Conservation (phyloP, 2,888 invertebrate genomes). For the Sminthurinus aureus region DNA sequence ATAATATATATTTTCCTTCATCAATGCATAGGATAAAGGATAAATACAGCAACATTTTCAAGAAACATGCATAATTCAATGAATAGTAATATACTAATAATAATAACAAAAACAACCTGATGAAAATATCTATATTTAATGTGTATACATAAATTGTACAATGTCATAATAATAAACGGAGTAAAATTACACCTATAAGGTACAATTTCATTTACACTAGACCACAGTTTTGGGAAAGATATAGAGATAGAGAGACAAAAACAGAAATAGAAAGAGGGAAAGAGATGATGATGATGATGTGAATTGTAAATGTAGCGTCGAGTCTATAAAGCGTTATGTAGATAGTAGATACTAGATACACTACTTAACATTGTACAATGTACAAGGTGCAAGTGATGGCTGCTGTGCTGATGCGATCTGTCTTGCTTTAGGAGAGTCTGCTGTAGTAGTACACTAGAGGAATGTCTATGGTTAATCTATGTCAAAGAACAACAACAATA, state of each 20-base stretch:
- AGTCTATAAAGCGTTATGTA: not conserved
- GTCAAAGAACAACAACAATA: slow-evolving; percentile 28
- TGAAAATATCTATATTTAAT: not conserved
- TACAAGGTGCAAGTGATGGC: too few species aligned
- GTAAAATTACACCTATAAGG: not conserved
- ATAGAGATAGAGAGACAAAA: too few species aligned
- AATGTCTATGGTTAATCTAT: slow-evolving; percentile 18
- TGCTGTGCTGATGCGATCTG: too few species aligned
- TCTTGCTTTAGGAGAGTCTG: too few species aligned
- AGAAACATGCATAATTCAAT: not conserved
- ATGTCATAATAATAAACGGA: slow-evolving; percentile 3
- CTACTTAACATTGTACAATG: too few species aligned
- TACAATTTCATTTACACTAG: not conserved
- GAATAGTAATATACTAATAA: not conserved
- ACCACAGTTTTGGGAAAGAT: not conserved
- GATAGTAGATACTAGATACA: too few species aligned
- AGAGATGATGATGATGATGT: too few species aligned
- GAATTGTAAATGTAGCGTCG: not conserved
- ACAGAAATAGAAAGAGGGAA: not conserved
- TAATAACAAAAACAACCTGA: not conserved
- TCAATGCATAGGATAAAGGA: not conserved
- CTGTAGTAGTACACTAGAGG: not conserved
- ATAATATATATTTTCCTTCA: not conserved
- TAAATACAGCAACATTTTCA: not conserved
- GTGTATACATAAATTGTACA: not conserved